Evolutionary conservation across 2,888 invertebrate genomes (phyloP), one percentile per base, ranked within the genome.

Genomic region (Drosophila buzzatii): DNA sequence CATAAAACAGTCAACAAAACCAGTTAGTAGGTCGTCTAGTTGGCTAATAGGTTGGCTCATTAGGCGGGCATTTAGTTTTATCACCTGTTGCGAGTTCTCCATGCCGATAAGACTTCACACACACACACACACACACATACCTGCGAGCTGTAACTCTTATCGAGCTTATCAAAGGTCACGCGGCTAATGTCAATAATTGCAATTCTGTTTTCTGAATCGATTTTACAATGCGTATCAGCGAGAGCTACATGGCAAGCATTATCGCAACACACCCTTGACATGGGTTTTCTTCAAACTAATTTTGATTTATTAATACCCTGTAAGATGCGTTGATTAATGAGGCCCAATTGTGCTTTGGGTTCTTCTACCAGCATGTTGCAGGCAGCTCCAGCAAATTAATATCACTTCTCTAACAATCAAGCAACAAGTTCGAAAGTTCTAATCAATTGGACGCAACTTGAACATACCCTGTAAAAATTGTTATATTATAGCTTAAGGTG

Each of bases 291-390:
- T 53, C 68, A 71, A 79, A 76, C 77, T 81, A 74, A 89, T 86
- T 79, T 86, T 85, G 89, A 85, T 85, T 85, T 89, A 85, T 85
- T 73, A 58, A 56, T 47, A 42, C 52, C 68, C 75, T 62, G 70
- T 64, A 73, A 77, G 33, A 23, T 69, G 20, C 76, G 77, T 58
- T 79, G 76, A 79, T 79, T 69, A 79, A 78, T 78, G 70, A 23
- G 56, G 42, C 14, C 9, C 16, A 55, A 45, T 35, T 51, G 33
- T 35, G 63, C 35, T 65, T 63, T 35, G 27, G 47, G 63, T 37
- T 12, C 59, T 60, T 12, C 59, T 60, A 74, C 69, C 73, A 70
- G 63, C 60, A 74, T 67, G 35, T 14, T n/a, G 53, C 20, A 60
- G 18, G 33, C 31, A 42, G 20, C 9, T 31, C 64, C 60, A 60